Conservation (phyloP, 2,797 vertebrate species). For the Loriculus beryllinus region DNA sequence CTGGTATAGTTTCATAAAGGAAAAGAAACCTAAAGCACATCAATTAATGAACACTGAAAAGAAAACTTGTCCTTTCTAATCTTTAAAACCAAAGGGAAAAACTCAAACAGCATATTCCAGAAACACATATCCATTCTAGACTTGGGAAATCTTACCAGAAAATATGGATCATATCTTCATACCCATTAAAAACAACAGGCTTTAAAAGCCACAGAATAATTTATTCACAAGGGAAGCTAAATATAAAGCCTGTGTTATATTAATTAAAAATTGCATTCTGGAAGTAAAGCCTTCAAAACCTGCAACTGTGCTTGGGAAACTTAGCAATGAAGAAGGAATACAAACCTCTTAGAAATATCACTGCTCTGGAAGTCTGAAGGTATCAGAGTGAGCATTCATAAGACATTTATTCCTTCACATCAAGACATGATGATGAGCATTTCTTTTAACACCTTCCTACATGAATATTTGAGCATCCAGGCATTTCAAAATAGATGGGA, state of each 20-base stretch:
- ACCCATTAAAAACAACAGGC: background rate
- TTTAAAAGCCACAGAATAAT: background rate
- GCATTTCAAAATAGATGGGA: slow-evolving; percentile 62
- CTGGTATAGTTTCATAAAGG: background rate
- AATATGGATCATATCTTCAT: background rate
- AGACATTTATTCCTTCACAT: slow-evolving; percentile 32
- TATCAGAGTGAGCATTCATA: slow-evolving; percentile 44
- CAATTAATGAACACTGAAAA: background rate
- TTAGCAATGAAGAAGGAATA: background rate
- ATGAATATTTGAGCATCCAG: slow-evolving; percentile 45
- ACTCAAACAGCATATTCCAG: background rate
- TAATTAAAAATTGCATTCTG: background rate
- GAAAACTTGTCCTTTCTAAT: background rate
- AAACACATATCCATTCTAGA: background rate
- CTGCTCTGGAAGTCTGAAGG: slow-evolving; percentile 48
- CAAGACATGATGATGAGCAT: slow-evolving; percentile 37
- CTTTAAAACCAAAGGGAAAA: background rate
- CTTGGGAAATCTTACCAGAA: background rate
- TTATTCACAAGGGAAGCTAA: background rate
- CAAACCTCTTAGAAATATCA: background rate
- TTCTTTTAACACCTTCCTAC: slow-evolving; percentile 62
- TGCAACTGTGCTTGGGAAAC: slow-evolving; percentile 2
- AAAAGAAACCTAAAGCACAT: background rate
- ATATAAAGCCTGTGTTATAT: background rate
- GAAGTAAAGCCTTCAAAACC: background rate